phyloP scores from a whole-genome alignment of 2,797 vertebrate species.

The Poecilia picta region DNA sequence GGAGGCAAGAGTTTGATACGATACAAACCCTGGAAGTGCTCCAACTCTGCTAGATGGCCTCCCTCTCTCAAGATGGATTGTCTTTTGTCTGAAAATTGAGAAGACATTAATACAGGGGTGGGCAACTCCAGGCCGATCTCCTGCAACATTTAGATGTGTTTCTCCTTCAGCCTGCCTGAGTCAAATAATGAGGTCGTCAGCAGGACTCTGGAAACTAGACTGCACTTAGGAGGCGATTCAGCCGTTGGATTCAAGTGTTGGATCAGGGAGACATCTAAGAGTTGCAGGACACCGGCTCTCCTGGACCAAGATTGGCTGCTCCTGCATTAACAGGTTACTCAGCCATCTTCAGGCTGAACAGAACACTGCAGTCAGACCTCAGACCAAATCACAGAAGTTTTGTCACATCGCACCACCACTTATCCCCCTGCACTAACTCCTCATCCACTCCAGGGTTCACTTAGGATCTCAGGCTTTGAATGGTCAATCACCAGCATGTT shows the following conservation, averaged over 20 bases:
- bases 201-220: no score
- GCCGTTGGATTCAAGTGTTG: no score
- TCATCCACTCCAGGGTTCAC: not conserved
- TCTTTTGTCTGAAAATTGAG: conserved; percentile 56
- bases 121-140: no score
- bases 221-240: no score
- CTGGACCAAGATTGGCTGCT: no score
- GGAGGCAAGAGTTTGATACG: conserved; percentile 78
- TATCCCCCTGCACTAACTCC: not conserved
- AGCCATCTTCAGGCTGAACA: not conserved
- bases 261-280: no score
- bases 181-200: no score
- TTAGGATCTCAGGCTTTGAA: not conserved
- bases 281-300: no score
- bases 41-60: conserved; percentile 68
- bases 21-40: conserved; percentile 79
- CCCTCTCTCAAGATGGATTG: conserved; percentile 70
- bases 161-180: no score
- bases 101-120: not conserved
- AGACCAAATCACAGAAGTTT: not conserved
- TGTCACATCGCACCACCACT: not conserved
- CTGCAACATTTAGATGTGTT: no score
- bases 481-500: not conserved
- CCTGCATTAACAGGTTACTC: not conserved
- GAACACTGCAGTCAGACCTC: not conserved